Evolutionary conservation across 2,113 vertebrate species (phyloP).

Genomic region (Eleginops maclovinus): DNA sequence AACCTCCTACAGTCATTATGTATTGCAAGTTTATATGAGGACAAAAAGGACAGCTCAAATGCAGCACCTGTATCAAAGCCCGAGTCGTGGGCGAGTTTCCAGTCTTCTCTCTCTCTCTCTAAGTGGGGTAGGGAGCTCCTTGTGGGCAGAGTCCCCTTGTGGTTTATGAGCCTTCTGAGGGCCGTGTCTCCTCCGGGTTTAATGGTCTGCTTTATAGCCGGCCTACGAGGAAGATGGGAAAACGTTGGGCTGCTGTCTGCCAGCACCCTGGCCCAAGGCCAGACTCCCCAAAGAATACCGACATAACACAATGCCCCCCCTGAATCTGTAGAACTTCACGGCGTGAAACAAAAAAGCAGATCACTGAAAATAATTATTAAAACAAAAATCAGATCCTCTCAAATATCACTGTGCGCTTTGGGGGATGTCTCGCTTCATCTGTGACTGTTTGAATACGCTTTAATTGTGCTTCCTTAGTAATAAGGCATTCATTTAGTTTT

Average conservation of each 20-base stretch:
- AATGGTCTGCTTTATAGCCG: slow-evolving; percentile 70
- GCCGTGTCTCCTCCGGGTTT: slow-evolving; percentile 68
- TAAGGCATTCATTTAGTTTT: not conserved
- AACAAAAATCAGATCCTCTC: not conserved
- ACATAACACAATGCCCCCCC: slow-evolving; percentile 4
- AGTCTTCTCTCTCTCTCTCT: slow-evolving; percentile 11
- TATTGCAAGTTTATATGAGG: slow-evolving; percentile 10
- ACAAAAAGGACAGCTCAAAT: not conserved
- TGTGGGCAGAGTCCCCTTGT: slow-evolving; percentile 45
- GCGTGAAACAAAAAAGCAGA: not conserved
- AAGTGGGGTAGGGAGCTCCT: slow-evolving; percentile 35
- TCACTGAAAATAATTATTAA: not conserved
- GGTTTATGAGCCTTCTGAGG: slow-evolving; percentile 65
- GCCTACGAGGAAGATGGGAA: slow-evolving; percentile 55
- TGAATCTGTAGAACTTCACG: slow-evolving; percentile 10
- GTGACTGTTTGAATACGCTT: not conserved
- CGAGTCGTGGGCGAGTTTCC: slow-evolving; percentile 6
- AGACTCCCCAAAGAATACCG: slow-evolving; percentile 37
- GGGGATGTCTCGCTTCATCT: not conserved
- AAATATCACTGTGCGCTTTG: too few relatives aligned
- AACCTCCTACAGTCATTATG: not conserved
- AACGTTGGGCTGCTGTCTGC: slow-evolving; percentile 38
- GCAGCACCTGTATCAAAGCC: slow-evolving; percentile 32
- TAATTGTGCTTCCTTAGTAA: not conserved
- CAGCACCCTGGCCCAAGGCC: slow-evolving; percentile 34